Base-by-base conservation (phyloP, 2,113 vertebrate species). In the Salvelinus namaycush region DNA sequence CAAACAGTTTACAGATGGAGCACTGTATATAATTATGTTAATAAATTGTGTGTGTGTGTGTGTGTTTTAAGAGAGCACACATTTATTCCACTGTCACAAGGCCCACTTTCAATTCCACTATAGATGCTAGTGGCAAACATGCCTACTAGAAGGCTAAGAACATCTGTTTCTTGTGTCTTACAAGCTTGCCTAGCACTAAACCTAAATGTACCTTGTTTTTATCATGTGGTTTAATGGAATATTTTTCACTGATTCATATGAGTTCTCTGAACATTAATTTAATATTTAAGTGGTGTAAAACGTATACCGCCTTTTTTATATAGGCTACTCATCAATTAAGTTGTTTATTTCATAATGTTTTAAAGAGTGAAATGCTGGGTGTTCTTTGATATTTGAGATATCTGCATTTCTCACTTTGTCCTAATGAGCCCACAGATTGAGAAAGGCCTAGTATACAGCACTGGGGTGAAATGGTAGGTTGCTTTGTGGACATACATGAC, bases 171-270 rank as follows among this genome's bases (percentile, higher is more conserved):
- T 51, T 51, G 13, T 49, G 49, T 51, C 11, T 16, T 51, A 51
- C 8, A 51, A 51, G 11, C 12, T 51, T 4, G 49, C 14, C 49
- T 39, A 39, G 6, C 39, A 8, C 39, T 39, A 39, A 39, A 39
- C 39, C 39, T 51, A 51, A 51, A 16, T 51, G 13, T 51, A 51
- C 14, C 49, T 54, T 39, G 39, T 9, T 39, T 39, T 39, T 87
- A 12, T 29, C 82, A 75, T 60, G 59, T 0, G 2, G 20, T 60
- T 60, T 8, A 60, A 60, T 60, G 59, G 59, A n/a, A 20, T 1
- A 9, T 60, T 60, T 60, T 7, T 20, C n/a, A 60, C 18, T 14
- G n/a, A 4, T 60, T 60, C 39, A 39, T 39, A 14, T 51, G 14
- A 51, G 49, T 51, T 51, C 14, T 51, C 49, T 51, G 12, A 51